phyloP scores from a whole-genome alignment of 1,140 invertebrate genomes.

The Nixonia krombeini region DNA sequence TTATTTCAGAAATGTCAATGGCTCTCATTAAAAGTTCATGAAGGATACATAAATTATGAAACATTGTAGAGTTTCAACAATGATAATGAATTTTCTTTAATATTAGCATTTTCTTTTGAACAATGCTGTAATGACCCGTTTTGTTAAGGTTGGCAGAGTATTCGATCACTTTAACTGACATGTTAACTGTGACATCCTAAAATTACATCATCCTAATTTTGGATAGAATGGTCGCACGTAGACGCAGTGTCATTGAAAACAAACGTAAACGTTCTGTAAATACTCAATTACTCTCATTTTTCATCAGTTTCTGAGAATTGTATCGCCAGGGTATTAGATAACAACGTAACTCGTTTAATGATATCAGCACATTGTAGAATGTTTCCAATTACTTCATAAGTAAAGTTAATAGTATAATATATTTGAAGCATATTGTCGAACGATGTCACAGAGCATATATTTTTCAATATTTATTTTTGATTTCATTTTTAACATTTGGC shows the following conservation, averaged over 20 bases:
- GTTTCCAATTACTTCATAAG: no score
- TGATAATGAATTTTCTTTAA: background rate
- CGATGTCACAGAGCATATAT: no score
- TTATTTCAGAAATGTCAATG: no score
- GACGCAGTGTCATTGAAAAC: conserved; percentile 37
- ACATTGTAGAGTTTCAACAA: background rate
- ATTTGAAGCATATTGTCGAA: no score
- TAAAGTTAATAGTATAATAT: no score
- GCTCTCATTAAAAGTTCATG: no score
- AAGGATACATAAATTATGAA: no score
- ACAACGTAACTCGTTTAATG: no score
- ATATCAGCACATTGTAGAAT: no score
- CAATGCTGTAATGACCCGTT: background rate
- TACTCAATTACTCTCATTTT: conserved; percentile 38
- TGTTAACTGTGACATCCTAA: conserved; percentile 49
- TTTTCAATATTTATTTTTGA: no score
- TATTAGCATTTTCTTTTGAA: background rate
- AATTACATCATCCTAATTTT: conserved; percentile 54
- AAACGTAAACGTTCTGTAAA: conserved; percentile 37
- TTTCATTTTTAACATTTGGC: no score
- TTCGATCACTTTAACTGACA: conserved; percentile 44
- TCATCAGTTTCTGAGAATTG: conserved; percentile 17
- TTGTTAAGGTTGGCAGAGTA: conserved; percentile 29
- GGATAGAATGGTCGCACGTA: conserved; percentile 42
- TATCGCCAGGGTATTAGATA: conserved; percentile 20